These are phyloP conservation scores for Lutraria rhynchaena DNA, from an alignment of 1,140 invertebrate species.

Conservation along the genomic window DNA sequence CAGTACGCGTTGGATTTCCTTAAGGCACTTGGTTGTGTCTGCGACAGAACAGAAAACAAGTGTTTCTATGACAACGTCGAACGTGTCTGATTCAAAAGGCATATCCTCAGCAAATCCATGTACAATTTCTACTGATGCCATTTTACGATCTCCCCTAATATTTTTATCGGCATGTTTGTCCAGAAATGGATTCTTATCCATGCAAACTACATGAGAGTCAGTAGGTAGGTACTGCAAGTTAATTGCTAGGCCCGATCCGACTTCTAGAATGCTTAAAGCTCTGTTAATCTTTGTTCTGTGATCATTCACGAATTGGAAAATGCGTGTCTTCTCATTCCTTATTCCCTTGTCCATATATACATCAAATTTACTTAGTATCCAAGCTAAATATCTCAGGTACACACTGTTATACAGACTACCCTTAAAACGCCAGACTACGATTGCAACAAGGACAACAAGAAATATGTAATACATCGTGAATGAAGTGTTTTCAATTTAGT, in stretches of 20 bases:
- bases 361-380: neutral
- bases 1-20: constrained; percentile 10
- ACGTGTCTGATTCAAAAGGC: neutral
- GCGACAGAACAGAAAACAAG: constrained; percentile 11
- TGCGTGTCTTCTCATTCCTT: neutral
- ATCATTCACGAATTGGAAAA: neutral
- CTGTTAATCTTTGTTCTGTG: neutral
- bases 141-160: neutral
- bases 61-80: constrained; percentile 2
- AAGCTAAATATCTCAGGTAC: neutral
- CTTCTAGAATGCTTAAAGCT: neutral
- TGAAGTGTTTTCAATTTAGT: too few relatives aligned
- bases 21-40: neutral
- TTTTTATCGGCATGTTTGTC: neutral
- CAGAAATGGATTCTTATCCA: constrained; percentile 17
- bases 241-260: constrained; percentile 6
- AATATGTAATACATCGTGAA: too few relatives aligned
- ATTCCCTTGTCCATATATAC: neutral
- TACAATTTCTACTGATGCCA: neutral
- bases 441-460: too few relatives aligned
- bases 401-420: too few relatives aligned
- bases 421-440: too few relatives aligned
- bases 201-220: neutral
- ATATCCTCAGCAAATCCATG: constrained; percentile 9
- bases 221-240: neutral